Evolutionary conservation across 2,113 vertebrate genomes (phyloP).

Genomic region (Trogon surrucura): DNA sequence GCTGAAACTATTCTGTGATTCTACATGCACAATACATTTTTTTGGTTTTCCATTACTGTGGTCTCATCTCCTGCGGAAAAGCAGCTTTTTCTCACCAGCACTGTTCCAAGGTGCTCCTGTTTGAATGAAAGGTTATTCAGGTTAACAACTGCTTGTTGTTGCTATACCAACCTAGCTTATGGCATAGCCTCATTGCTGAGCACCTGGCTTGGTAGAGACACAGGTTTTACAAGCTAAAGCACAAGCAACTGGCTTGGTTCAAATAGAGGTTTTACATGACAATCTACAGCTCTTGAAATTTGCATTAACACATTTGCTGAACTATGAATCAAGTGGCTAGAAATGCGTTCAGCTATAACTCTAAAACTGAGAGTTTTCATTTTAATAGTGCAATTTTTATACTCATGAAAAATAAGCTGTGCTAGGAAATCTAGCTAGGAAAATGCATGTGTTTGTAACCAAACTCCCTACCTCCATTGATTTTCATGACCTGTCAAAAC

Average conservation of each 20-base stretch:
- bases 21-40: no score
- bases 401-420: not conserved
- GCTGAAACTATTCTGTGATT: no score
- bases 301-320: not conserved
- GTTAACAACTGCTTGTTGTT: not conserved
- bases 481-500: not conserved
- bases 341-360: not conserved
- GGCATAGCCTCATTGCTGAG: not conserved
- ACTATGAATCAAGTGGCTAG: not conserved
- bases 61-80: not conserved
- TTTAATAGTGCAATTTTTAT: not conserved
- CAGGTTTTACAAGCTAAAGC: not conserved
- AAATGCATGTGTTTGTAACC: not conserved
- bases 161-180: not conserved
- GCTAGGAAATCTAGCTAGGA: not conserved
- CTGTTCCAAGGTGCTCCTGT: not conserved
- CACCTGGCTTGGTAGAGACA: not conserved
- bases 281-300: not conserved
- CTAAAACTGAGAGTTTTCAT: not conserved
- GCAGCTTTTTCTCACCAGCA: accelerated
- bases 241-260: not conserved
- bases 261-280: not conserved
- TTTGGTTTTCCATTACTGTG: not conserved
- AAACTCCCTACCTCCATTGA: not conserved
- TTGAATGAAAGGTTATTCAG: not conserved